These are phyloP conservation scores for Lophius piscatorius DNA, from an alignment of 2,113 vertebrate species.

Conservation along the genomic window DNA sequence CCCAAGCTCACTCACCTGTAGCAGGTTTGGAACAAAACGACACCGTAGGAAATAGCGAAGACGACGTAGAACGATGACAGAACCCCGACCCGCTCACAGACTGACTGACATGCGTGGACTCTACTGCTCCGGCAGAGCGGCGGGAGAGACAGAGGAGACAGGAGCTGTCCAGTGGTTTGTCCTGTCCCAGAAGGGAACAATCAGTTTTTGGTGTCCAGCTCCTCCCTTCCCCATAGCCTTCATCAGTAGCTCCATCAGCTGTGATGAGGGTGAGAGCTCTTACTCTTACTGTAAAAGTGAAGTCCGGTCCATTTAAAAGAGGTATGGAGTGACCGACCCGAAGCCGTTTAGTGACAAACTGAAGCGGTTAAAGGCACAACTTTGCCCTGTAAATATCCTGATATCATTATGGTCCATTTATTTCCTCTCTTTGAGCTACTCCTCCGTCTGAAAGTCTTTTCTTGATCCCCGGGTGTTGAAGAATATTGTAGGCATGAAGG, in stretches of 20 bases:
- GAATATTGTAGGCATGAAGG: constrained; percentile 9
- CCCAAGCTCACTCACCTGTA: constrained; percentile 99
- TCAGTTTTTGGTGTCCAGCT: constrained; percentile 8
- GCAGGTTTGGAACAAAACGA: constrained; percentile 76
- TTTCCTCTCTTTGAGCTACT: too few relatives aligned
- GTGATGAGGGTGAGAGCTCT: constrained; percentile 7
- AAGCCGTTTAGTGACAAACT: constrained; percentile 2
- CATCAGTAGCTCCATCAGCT: constrained; percentile 7
- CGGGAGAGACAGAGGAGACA: constrained; percentile 26
- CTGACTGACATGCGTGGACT: constrained; percentile 49
- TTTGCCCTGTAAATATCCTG: not conserved
- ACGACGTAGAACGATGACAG: constrained; percentile 42
- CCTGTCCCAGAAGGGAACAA: constrained; percentile 16
- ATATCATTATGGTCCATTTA: not conserved
- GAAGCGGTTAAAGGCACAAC: not conserved
- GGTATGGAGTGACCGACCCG: not conserved
- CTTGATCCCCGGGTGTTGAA: constrained; percentile 14
- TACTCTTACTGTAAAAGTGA: constrained; percentile 7
- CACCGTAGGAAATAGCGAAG: constrained; percentile 49
- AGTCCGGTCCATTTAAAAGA: constrained; percentile 8
- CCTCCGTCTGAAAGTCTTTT: not conserved
- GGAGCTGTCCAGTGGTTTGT: constrained; percentile 73
- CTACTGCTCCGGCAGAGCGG: constrained; percentile 28
- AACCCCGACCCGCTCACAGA: constrained; percentile 63
- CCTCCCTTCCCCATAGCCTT: constrained; percentile 26